A percentile compares a stretch with the other conserved stretches of the same genome.
These are phyloP conservation scores for Micromesistius poutassou DNA, from an alignment of 2,797 vertebrate genomes.

Conservation along the genomic window DNA sequence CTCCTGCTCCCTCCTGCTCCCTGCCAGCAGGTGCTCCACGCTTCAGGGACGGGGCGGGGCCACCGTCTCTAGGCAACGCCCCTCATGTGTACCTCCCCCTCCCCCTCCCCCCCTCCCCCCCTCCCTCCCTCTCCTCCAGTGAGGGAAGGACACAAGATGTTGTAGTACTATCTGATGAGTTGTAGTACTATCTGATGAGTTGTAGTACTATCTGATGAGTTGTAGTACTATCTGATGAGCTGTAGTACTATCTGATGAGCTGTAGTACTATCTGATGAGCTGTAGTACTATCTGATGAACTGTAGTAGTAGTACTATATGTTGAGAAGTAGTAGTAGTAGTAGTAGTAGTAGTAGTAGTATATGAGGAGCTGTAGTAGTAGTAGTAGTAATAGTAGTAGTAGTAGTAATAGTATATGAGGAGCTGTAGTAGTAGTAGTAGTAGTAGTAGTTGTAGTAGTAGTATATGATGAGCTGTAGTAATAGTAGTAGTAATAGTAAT, in stretches of 20 bases:
- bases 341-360: too few species aligned
- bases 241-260: too few species aligned
- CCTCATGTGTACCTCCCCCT: slow-evolving; percentile 37
- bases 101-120: neutral
- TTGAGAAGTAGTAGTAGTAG: too few species aligned
- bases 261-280: too few species aligned
- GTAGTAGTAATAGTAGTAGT: too few species aligned
- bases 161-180: neutral
- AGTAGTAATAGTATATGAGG: too few species aligned
- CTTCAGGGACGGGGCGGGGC: slow-evolving; percentile 49
- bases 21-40: slow-evolving; percentile 34
- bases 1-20: slow-evolving; percentile 53
- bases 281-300: too few species aligned
- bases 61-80: slow-evolving; percentile 64
- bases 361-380: too few species aligned
- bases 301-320: too few species aligned
- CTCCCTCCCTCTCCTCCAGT: slow-evolving; percentile 2
- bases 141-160: slow-evolving; percentile 24
- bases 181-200: too few species aligned
- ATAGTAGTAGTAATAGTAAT: neutral
- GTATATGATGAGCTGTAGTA: slow-evolving; percentile 16
- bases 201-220: too few species aligned
- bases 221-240: neutral
- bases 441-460: neutral
- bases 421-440: too few species aligned